phyloP scores from a whole-genome alignment of 2,888 invertebrate species.

The Perdita meconis region DNA sequence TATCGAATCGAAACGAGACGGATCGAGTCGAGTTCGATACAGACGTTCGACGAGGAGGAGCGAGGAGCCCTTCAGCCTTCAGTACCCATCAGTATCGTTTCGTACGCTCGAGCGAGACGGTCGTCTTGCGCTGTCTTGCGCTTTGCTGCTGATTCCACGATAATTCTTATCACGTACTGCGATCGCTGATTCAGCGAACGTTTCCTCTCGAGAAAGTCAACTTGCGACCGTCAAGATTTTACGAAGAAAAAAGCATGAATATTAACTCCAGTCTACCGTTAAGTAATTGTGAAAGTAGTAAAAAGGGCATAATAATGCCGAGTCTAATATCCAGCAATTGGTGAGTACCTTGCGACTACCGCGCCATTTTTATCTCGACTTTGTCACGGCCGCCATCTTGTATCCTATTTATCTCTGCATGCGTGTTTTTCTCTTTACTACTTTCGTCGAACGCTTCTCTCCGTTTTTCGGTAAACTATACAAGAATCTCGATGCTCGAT shows the following conservation, averaged over 20 bases:
- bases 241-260: constrained; percentile 84
- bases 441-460: constrained; percentile 11
- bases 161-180: constrained; percentile 34
- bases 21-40: constrained; percentile 5
- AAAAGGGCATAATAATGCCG: constrained; percentile 86
- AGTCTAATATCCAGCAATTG: constrained; percentile 88
- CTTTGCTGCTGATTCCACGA: constrained; percentile 12
- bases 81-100: constrained; percentile 50
- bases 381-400: constrained; percentile 75
- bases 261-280: constrained; percentile 81
- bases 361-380: constrained; percentile 73
- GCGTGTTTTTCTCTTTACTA: constrained; percentile 7
- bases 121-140: constrained; percentile 4
- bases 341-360: constrained; percentile 84
- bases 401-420: constrained; percentile 41
- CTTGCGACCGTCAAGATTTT: constrained; percentile 79
- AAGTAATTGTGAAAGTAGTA: constrained; percentile 83
- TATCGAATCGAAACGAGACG: constrained; percentile 13
- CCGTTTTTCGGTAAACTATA: neutral
- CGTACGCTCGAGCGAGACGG: constrained; percentile 14
- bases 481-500: neutral
- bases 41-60: constrained; percentile 15
- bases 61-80: no score
- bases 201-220: constrained; percentile 53
- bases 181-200: constrained; percentile 68